Evolutionary conservation across 2,888 invertebrate species (phyloP), one percentile per base, ranked within the genome.

Genomic region (Agelastica alni): DNA sequence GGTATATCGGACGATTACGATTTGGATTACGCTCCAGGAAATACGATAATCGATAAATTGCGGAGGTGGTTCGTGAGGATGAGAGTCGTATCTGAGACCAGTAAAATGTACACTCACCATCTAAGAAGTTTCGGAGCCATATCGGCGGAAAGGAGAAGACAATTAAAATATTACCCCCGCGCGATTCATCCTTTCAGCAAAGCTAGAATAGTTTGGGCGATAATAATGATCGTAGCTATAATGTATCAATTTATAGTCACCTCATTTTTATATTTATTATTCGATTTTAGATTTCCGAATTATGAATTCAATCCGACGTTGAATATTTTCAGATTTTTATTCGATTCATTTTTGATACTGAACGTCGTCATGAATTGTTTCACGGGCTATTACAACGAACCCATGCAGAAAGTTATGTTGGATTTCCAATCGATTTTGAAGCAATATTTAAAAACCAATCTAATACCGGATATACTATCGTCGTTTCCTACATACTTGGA

Each of bases 371-470:
- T 70, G 5, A 63, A 63, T 48, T 62, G 63, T 44, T 58, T 67
- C 10, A 70, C 68, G 14, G 71, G 71, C 9, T 71, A 68, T 43
- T 70, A 70, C 48, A 68, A 69, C 28, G 70, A 69, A 51, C 65
- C 68, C 2, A 65, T 64, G 39, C 70, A 71, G 60, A 66, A 68
- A 52, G 66, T 71, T 14, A 64, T 70, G 4, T 53, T 71, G 32
- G 61, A 66, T 41, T 56, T 56, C 14, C 63, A 53, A 39, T 55
- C 58, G 36, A 69, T 69, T 60, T 61, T 48, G 30, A 64, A 61
- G 46, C 49, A 60, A 26, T 61, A 63, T 52, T 32, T 56, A 32
- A 64, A 56, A 30, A 60, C 58, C 2, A 54, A 46, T 20, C 37
- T 63, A 9, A 43, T 61, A n/a, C 28, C 59, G 2, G 64, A 63